Evolutionary conservation across 2,113 vertebrate genomes (phyloP).

Genomic region (Forbesichthys papilliferus): DNA sequence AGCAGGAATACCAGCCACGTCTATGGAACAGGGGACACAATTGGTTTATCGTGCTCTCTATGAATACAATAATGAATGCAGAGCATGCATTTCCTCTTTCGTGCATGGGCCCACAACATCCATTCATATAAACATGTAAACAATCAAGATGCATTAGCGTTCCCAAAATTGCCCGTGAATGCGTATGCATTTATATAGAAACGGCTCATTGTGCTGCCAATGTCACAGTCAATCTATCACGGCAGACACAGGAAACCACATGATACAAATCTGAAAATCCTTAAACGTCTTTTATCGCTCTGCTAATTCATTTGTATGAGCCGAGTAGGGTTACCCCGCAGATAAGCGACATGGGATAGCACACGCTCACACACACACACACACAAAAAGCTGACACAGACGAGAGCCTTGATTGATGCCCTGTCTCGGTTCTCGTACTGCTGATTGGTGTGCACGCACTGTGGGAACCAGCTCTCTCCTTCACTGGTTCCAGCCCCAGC

Average conservation of each 20-base stretch:
- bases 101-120: background rate
- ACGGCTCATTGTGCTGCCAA: background rate
- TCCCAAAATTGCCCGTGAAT: constrained; percentile 1
- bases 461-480: constrained; percentile 41
- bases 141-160: constrained; percentile 14
- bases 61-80: background rate
- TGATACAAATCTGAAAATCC: constrained; percentile 15
- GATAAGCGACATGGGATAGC: constrained; percentile 24
- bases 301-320: constrained; percentile 46
- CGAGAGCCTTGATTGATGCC: constrained; percentile 53
- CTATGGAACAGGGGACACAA: background rate
- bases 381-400: constrained; percentile 53
- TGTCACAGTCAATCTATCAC: constrained; percentile 11
- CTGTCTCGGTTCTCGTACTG: constrained; percentile 39
- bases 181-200: constrained; percentile 11
- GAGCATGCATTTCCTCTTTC: background rate
- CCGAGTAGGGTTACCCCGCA: constrained; percentile 34
- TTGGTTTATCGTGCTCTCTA: background rate
- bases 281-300: constrained; percentile 38
- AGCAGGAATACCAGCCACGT: constrained; percentile 1
- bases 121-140: background rate
- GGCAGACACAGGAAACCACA: constrained; percentile 12
- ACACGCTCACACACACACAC: background rate
- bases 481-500: constrained; percentile 49
- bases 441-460: constrained; percentile 53